phyloP scores from a whole-genome alignment of 2,888 invertebrate genomes.

The Ophioninae sp. region DNA sequence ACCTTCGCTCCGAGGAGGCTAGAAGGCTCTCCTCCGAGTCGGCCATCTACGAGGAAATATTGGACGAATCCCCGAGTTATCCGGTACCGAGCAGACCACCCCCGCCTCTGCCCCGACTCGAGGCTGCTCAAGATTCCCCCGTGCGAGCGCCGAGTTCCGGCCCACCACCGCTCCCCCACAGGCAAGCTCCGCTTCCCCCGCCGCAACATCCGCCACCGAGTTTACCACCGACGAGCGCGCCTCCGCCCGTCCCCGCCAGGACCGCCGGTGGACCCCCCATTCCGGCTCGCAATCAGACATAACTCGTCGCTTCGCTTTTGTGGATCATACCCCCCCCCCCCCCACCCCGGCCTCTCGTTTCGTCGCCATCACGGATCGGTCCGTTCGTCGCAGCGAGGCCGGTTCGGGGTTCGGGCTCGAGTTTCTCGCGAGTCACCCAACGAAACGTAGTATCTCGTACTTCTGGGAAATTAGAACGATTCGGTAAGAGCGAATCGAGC shows the following conservation, averaged over 20 bases:
- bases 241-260: constrained; percentile 84
- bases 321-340: neutral
- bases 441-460: neutral
- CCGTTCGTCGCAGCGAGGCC: neutral
- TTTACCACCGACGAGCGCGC: constrained; percentile 80
- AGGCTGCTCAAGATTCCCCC: constrained; percentile 67
- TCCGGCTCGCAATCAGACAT: constrained; percentile 83
- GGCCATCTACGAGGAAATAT: constrained; percentile 80
- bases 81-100: constrained; percentile 78
- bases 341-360: neutral
- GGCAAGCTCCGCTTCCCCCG: constrained; percentile 76
- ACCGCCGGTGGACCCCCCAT: constrained; percentile 86
- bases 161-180: constrained; percentile 78
- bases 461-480: neutral
- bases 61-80: constrained; percentile 74
- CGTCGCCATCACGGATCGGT: neutral
- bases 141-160: constrained; percentile 70
- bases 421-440: neutral
- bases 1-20: constrained; percentile 53
- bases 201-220: constrained; percentile 78
- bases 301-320: constrained; percentile 12
- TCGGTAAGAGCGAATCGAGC: neutral
- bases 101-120: constrained; percentile 76
- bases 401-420: neutral
- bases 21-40: constrained; percentile 75